Conservation (phyloP, 2,888 invertebrate species). For the Caenorhabditis sinica region DNA sequence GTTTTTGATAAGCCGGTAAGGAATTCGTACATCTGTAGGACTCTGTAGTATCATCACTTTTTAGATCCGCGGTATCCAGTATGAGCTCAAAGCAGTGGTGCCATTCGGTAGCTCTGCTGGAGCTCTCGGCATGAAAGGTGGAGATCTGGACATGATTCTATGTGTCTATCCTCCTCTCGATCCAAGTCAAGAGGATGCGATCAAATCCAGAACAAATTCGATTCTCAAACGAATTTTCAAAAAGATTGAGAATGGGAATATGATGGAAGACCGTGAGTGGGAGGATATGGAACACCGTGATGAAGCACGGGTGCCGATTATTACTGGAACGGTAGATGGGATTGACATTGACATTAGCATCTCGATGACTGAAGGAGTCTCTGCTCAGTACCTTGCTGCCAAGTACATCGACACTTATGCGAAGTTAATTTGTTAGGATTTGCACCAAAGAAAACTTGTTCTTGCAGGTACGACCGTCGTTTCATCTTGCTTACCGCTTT, state of each 20-base stretch:
- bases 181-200: background rate
- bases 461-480: constrained; percentile 9
- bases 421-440: constrained; percentile 14
- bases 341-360: constrained; percentile 35
- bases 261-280: background rate
- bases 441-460: background rate
- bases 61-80: background rate
- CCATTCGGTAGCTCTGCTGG: constrained; percentile 41
- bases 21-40: background rate
- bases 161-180: constrained; percentile 11
- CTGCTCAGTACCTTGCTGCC: constrained; percentile 18
- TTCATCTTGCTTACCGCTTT: constrained; percentile 25
- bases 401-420: constrained; percentile 35
- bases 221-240: constrained; percentile 4
- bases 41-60: no score
- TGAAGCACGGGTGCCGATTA: constrained; percentile 16
- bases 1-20: constrained; percentile 23
- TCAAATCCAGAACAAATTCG: constrained; percentile 1
- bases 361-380: constrained; percentile 2
- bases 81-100: constrained; percentile 27
- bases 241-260: background rate
- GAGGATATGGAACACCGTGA: constrained; percentile 18
- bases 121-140: background rate
- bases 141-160: constrained; percentile 31
- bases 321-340: constrained; percentile 18